Evolutionary conservation across 2,113 vertebrate species (phyloP).

Genomic region (Conger conger): DNA sequence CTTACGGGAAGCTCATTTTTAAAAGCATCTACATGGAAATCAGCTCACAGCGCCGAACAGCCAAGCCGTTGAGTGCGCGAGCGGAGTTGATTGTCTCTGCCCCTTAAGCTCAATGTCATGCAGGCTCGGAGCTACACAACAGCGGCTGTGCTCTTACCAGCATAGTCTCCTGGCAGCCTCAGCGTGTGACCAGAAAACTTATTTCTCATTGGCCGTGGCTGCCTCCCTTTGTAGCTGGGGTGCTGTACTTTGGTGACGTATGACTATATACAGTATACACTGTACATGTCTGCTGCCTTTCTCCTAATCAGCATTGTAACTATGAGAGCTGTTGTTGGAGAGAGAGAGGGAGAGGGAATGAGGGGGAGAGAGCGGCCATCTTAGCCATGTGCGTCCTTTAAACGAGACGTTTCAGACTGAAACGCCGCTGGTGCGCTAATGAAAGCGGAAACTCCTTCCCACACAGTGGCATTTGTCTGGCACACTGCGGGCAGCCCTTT

Average conservation of each 20-base stretch:
- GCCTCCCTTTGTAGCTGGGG: background rate
- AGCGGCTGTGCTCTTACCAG: background rate
- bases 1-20: background rate
- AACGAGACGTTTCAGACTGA: background rate
- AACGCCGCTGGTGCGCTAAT: constrained; percentile 19
- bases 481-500: constrained; percentile 44
- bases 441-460: constrained; percentile 46
- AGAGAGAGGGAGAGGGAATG: background rate
- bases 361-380: background rate
- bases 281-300: background rate
- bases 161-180: background rate
- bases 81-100: background rate
- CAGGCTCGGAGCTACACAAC: background rate
- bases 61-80: background rate
- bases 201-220: background rate
- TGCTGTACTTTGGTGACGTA: no score
- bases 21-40: background rate
- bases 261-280: no score
- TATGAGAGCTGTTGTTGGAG: constrained; percentile 39
- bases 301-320: constrained; percentile 51
- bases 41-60: background rate
- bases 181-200: background rate
- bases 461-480: constrained; percentile 49
- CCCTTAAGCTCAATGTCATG: background rate
- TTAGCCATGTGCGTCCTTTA: constrained; percentile 11